phyloP scores from a whole-genome alignment of 2,113 vertebrate species.

The Myiopsitta monachus region DNA sequence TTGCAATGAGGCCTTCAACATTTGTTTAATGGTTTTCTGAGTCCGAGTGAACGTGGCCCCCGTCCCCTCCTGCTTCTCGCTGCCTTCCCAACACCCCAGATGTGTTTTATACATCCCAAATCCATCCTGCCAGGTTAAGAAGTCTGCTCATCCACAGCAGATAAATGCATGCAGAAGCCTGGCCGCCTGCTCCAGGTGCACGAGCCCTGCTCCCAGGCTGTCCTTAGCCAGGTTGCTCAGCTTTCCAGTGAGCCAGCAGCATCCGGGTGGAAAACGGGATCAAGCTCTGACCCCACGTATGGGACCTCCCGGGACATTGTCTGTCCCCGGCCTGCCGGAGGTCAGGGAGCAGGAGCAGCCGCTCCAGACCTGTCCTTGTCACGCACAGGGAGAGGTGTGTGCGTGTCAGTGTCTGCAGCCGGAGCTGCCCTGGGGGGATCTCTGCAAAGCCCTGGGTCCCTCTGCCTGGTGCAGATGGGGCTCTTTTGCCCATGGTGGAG shows the following conservation, averaged over 20 bases:
- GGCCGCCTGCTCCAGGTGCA: background rate
- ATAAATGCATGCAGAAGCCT: background rate
- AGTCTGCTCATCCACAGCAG: background rate
- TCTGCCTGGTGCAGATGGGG: background rate
- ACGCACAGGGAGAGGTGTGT: background rate
- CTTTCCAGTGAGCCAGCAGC: background rate
- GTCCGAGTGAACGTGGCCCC: background rate
- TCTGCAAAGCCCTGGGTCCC: background rate
- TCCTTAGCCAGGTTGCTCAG: background rate
- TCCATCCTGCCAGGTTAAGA: background rate
- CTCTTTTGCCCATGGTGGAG: background rate
- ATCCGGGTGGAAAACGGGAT: background rate
- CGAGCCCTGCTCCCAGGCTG: background rate
- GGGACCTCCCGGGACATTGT: background rate
- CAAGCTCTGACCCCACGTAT: background rate
- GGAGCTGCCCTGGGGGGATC: background rate
- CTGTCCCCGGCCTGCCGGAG: rapidly evolving
- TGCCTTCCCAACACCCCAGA: background rate
- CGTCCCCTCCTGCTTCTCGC: background rate
- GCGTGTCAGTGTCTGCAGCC: background rate
- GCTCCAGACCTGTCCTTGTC: background rate
- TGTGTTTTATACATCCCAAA: background rate
- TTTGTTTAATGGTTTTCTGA: background rate
- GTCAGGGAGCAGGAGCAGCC: background rate
- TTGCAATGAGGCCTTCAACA: background rate